Evolutionary conservation across 2,113 vertebrate species (phyloP).

Genomic region (Hydropotes inermis): DNA sequence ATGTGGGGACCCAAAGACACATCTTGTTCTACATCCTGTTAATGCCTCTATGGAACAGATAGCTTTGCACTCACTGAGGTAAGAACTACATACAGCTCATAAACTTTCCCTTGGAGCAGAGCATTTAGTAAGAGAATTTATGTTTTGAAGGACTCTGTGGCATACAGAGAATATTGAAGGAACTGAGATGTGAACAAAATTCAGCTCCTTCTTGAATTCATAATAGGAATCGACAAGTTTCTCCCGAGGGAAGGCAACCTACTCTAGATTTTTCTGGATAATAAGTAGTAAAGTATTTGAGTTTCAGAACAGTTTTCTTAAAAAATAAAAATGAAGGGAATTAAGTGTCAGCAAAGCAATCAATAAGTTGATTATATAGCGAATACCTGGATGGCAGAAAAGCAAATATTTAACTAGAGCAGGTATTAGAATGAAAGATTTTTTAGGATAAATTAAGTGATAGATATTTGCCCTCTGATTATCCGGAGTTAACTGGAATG

Average conservation of each 20-base stretch:
- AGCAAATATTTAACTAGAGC: neutral
- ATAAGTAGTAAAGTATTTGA: neutral
- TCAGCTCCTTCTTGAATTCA: neutral
- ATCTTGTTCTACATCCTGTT: neutral
- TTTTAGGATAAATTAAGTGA: neutral
- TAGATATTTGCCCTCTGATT: neutral
- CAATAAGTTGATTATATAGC: neutral
- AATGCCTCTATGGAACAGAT: neutral
- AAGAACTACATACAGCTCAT: neutral
- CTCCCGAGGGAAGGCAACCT: neutral
- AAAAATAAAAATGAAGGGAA: neutral
- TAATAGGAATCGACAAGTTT: neutral
- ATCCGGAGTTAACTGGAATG: neutral
- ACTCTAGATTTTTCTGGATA: neutral
- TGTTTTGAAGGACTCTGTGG: neutral
- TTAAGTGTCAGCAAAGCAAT: neutral
- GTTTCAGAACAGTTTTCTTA: neutral
- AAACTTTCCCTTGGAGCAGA: neutral
- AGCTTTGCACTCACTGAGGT: neutral
- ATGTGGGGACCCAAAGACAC: neutral
- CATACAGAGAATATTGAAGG: neutral
- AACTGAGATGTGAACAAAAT: neutral
- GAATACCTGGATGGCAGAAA: neutral
- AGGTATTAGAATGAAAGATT: neutral
- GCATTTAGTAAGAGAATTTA: neutral